Evolutionary conservation across 64 coral and sea anemone genomes (phyloP).

Genomic region (Dendronephthya gigantea): DNA sequence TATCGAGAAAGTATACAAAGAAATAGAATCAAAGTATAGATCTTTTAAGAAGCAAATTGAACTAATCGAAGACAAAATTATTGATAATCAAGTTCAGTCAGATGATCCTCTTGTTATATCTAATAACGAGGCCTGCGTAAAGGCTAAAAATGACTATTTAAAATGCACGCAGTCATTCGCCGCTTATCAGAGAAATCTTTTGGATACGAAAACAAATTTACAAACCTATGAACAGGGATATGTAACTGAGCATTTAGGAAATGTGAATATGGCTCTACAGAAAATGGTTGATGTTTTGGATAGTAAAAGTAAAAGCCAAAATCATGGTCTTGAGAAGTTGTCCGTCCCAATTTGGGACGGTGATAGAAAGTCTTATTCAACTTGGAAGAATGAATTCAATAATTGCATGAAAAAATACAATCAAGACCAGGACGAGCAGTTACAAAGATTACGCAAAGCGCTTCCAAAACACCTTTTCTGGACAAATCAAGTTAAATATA

Average conservation of each 20-base stretch:
- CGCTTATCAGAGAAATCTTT: neutral
- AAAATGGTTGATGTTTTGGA: constrained; percentile 53
- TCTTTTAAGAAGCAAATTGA: constrained; percentile 42
- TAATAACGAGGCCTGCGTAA: neutral
- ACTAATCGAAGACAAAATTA: constrained; percentile 25
- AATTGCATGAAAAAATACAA: neutral
- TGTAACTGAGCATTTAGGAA: constrained; percentile 14
- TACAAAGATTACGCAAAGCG: neutral
- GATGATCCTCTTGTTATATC: neutral
- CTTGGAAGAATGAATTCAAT: neutral
- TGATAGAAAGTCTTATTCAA: neutral
- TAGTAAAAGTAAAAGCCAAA: constrained; percentile 21
- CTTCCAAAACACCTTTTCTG: neutral
- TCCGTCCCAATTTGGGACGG: neutral
- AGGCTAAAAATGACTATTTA: neutral
- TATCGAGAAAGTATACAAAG: neutral
- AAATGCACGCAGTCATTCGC: neutral
- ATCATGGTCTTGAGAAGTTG: neutral
- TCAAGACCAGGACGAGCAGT: neutral
- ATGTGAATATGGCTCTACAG: constrained; percentile 34
- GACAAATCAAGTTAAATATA: neutral
- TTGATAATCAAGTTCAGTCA: neutral
- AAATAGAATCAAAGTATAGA: constrained; percentile 48
- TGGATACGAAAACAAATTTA: neutral
- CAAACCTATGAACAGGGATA: neutral